A percentile compares a stretch with the other conserved stretches of the same genome.
These are phyloP conservation scores for Mus minutoides DNA, from an alignment of 2,797 vertebrate species.

Conservation along the genomic window DNA sequence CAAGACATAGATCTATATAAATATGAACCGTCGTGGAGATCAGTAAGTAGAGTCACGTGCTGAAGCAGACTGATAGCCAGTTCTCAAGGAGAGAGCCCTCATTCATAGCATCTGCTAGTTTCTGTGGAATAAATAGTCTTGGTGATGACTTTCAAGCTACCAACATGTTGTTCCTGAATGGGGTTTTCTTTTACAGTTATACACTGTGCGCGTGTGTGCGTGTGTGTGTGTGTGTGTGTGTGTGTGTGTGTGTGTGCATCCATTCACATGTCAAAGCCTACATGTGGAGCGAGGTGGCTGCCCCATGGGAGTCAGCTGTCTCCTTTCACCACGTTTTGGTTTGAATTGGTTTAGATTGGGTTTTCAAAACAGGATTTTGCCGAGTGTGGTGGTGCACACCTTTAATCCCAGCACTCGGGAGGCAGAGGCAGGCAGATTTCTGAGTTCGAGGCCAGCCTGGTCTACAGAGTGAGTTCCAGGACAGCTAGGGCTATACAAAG, in stretches of 20 bases:
- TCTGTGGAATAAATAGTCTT: neutral
- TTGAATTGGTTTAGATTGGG: neutral
- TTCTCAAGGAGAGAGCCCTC: neutral
- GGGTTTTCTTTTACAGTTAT: neutral
- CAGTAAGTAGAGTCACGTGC: neutral
- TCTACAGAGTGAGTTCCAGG: no score
- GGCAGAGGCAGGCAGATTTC: no score
- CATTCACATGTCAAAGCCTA: neutral
- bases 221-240: neutral
- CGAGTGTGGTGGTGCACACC: no score
- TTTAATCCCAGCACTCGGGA: no score
- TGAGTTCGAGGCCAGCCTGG: no score
- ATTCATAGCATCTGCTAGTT: neutral
- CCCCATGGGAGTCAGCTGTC: neutral
- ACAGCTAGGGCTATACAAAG: no score
- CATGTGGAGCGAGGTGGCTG: neutral
- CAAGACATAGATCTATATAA: no score
- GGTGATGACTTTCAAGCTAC: neutral
- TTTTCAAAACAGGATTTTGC: neutral
- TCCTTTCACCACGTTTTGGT: neutral
- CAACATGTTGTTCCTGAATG: neutral
- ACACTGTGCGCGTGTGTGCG: no score
- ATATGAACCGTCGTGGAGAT: rapidly evolving
- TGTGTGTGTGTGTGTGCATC: neutral
- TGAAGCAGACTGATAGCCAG: neutral